phyloP scores from a whole-genome alignment of 2,797 vertebrate species.

The Jordanella pulchra region DNA sequence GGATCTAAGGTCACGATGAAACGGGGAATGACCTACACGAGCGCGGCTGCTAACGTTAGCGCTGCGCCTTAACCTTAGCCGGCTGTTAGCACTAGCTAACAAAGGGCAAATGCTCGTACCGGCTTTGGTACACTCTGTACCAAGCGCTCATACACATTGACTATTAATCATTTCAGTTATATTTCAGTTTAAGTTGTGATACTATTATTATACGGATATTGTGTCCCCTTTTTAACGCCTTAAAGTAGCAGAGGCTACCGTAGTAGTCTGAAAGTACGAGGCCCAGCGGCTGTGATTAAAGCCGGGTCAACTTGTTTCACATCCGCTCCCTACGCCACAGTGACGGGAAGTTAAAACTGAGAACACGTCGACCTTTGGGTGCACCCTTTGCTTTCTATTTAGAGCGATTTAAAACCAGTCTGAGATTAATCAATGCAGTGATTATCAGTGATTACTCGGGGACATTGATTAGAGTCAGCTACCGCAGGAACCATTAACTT shows the following conservation, averaged over 20 bases:
- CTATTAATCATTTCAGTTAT: fast-evolving
- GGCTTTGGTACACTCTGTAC: constrained; percentile 53
- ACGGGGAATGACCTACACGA: constrained; percentile 75
- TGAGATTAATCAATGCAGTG: neutral
- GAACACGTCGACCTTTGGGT: neutral
- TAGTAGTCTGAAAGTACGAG: neutral
- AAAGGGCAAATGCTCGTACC: constrained; percentile 69
- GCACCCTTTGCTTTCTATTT: neutral
- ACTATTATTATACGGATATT: fast-evolving
- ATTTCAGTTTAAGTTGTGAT: fast-evolving
- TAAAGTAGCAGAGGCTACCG: neutral
- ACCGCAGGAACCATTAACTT: fast-evolving
- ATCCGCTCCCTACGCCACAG: neutral
- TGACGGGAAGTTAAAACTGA: neutral
- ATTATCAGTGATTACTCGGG: neutral
- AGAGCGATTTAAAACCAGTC: fast-evolving
- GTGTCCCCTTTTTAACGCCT: neutral
- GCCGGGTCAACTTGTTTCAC: constrained; percentile 34
- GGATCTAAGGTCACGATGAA: constrained; percentile 60
- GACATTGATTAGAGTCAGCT: neutral
- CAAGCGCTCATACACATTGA: fast-evolving
- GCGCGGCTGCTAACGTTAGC: constrained; percentile 57
- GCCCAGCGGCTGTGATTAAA: constrained; percentile 21
- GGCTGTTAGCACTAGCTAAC: constrained; percentile 58
- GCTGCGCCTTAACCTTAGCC: constrained; percentile 71